A percentile compares a stretch with the other conserved stretches of the same genome.
phyloP scores from a whole-genome alignment of 1,140 invertebrate species.

The Drosophila sp. region DNA sequence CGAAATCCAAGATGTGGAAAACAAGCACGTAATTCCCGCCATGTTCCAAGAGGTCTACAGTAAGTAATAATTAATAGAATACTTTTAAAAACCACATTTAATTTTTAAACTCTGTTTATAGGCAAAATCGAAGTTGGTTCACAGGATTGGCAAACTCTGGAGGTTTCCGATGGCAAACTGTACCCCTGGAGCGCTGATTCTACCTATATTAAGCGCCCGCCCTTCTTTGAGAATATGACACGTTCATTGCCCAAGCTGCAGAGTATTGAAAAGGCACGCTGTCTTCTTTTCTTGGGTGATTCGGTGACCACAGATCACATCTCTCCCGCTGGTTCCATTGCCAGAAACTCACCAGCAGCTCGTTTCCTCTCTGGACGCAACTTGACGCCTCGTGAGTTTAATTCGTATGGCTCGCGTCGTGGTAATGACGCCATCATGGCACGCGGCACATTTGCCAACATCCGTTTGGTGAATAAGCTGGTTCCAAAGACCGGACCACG shows the following conservation, averaged over 20 bases:
- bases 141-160: constrained; percentile 92
- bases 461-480: constrained; percentile 97
- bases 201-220: constrained; percentile 98
- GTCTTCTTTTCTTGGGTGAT: constrained; percentile 95
- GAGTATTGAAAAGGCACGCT: constrained; percentile 89
- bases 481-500: constrained; percentile 92
- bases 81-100: not conserved
- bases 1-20: constrained; percentile 96
- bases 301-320: constrained; percentile 99
- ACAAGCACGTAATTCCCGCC: constrained; percentile 95
- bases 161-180: constrained; percentile 91
- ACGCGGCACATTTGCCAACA: constrained; percentile 99
- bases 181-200: constrained; percentile 97
- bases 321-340: constrained; percentile 98
- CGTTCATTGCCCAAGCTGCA: constrained; percentile 86
- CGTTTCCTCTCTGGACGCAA: constrained; percentile 92
- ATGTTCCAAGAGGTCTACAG: constrained; percentile 96
- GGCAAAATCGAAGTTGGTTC: constrained; percentile 94
- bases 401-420: constrained; percentile 98
- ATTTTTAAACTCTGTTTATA: constrained; percentile 24
- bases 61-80: constrained; percentile 37
- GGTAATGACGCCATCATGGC: constrained; percentile 98
- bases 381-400: constrained; percentile 97
- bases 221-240: constrained; percentile 97
- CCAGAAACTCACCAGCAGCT: constrained; percentile 96